Conservation (phyloP, 2,888 invertebrate species). For the Drosophila cognata region DNA sequence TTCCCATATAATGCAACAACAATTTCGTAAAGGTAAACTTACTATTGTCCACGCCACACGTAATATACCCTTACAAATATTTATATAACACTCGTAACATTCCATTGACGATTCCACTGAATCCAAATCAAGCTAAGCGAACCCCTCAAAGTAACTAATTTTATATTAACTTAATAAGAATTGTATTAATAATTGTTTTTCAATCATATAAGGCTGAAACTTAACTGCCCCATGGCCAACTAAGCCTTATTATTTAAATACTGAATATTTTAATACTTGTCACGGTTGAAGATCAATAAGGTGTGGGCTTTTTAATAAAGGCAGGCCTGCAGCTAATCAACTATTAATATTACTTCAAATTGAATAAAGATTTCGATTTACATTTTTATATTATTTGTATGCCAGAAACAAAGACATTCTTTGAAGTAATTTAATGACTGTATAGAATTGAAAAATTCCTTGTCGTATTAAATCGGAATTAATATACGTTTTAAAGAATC, state of each 20-base stretch:
- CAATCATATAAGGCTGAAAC: neutral
- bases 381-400: neutral
- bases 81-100: neutral
- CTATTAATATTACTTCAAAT: neutral
- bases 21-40: constrained; percentile 3
- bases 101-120: too few species aligned
- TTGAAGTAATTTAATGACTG: neutral
- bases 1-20: constrained; percentile 60
- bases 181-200: too few species aligned
- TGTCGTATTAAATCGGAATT: neutral
- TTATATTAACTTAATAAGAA: neutral
- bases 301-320: neutral
- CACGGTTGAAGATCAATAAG: neutral
- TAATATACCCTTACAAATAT: constrained; percentile 12
- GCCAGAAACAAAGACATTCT: neutral
- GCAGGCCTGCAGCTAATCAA: neutral
- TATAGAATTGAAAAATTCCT: neutral
- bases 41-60: neutral
- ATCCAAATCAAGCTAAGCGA: neutral
- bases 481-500: neutral
- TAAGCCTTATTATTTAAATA: neutral
- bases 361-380: neutral
- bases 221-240: neutral
- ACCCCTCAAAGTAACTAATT: neutral
- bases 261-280: neutral